Percentiles rank a stretch among this genome's conserved stretches.
Conservation (phyloP, 2,888 invertebrate species). For the Tanytarsus gracilentus region DNA sequence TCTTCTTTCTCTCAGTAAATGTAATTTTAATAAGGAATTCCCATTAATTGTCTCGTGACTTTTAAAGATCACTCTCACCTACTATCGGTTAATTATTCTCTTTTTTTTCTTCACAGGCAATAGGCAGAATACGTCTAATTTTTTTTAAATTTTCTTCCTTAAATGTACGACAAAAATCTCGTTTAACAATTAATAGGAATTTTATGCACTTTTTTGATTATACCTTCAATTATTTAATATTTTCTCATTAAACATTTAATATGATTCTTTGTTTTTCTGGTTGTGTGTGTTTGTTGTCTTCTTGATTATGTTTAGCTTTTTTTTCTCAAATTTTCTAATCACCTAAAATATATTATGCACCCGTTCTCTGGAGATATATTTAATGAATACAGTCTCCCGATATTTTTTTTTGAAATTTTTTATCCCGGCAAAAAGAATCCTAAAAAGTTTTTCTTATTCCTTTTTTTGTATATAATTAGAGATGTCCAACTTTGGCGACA, state of each 20-base stretch:
- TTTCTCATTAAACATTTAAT: constrained; percentile 24
- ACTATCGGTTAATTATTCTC: constrained; percentile 11
- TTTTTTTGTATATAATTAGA: constrained; percentile 6
- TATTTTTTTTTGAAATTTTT: constrained; percentile 7
- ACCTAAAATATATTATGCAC: constrained; percentile 27
- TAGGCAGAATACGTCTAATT: constrained; percentile 26
- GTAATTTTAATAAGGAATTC: constrained; percentile 27
- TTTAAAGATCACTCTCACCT: constrained; percentile 28
- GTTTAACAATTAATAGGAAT: constrained; percentile 29
- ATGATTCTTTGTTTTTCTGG: constrained; percentile 28
- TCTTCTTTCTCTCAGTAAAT: constrained; percentile 2
- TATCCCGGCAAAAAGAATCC: constrained; percentile 3
- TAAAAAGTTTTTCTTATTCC: not conserved
- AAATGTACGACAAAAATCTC: constrained; percentile 26
- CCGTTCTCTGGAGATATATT: constrained; percentile 27
- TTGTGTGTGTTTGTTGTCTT: constrained; percentile 15
- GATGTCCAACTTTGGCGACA: constrained; percentile 10
- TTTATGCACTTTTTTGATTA: constrained; percentile 29
- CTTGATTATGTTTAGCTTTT: constrained; percentile 28
- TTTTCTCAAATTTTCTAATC: constrained; percentile 12
- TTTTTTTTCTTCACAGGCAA: constrained; percentile 27
- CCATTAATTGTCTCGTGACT: constrained; percentile 29
- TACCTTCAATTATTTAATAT: constrained; percentile 15
- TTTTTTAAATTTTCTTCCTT: constrained; percentile 10
- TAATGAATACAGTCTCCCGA: constrained; percentile 1